Evolutionary conservation across 1,140 invertebrate species (phyloP).

Genomic region (Drosophila funebris): DNA sequence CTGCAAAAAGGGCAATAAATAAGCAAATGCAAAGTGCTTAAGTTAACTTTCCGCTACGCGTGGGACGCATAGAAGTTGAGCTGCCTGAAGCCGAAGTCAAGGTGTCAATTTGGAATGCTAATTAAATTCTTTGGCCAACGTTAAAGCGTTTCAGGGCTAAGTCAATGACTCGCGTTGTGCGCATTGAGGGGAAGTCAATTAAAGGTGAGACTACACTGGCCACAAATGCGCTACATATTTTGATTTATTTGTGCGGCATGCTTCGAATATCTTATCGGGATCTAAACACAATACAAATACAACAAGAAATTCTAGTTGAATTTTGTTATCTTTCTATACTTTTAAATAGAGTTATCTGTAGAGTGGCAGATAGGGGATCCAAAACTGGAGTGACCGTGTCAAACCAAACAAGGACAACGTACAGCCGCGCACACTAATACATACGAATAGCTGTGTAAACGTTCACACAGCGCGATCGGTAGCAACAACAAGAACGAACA

Average conservation of each 20-base stretch:
- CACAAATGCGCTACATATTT: not conserved
- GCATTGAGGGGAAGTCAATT: not conserved
- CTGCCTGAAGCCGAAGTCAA: slow-evolving; percentile 5
- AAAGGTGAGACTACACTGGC: not conserved
- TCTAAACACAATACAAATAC: slow-evolving; percentile 19
- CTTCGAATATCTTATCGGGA: slow-evolving; percentile 16
- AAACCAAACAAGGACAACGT: slow-evolving; percentile 5
- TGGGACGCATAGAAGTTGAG: not conserved
- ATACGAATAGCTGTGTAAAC: not conserved
- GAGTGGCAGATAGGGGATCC: slow-evolving; percentile 6
- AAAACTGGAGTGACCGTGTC: not conserved
- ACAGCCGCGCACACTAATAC: slow-evolving; percentile 18
- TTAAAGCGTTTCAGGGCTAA: slow-evolving; percentile 1
- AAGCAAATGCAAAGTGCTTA: not conserved
- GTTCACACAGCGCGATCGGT: not conserved
- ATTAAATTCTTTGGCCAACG: slow-evolving; percentile 19
- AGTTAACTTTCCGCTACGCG: slow-evolving; percentile 6
- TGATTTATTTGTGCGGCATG: slow-evolving; percentile 17
- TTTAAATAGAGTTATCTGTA: not conserved
- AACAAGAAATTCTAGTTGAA: not conserved
- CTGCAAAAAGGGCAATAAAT: slow-evolving; percentile 12
- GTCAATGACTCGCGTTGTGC: slow-evolving; percentile 6
- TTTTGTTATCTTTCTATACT: not conserved
- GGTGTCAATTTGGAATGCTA: slow-evolving; percentile 32
- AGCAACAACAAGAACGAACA: slow-evolving; percentile 9